Percentiles rank a stretch among this genome's conserved stretches.
Conservation (phyloP, 2,888 invertebrate species). For the Torymus auratus region DNA sequence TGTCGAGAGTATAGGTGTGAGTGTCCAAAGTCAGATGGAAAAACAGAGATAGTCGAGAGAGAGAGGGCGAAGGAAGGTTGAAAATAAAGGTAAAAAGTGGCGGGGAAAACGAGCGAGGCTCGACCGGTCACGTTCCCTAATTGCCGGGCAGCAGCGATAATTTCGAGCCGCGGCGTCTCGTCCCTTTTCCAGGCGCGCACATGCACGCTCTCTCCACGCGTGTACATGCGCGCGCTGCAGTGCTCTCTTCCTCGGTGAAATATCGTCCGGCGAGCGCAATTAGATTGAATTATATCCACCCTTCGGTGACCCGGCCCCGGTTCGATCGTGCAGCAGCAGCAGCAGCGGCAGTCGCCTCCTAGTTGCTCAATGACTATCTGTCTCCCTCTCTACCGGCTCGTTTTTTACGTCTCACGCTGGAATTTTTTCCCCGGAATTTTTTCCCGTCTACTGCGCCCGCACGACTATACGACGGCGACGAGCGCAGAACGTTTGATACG, state of each 20-base stretch:
- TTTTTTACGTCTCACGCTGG: slow-evolving; percentile 49
- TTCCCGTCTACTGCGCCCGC: neutral
- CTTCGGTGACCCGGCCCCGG: slow-evolving; percentile 25
- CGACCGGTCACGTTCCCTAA: slow-evolving; percentile 71
- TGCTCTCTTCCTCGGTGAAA: slow-evolving; percentile 22
- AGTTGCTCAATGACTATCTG: slow-evolving; percentile 11
- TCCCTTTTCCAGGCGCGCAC: neutral
- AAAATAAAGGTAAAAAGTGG: neutral
- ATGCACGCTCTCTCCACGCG: neutral
- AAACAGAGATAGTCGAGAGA: slow-evolving; percentile 33
- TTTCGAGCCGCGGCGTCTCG: slow-evolving; percentile 17
- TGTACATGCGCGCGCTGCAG: neutral
- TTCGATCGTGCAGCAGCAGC: neutral
- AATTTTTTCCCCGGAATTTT: slow-evolving; percentile 39
- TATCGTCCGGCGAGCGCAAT: slow-evolving; percentile 42
- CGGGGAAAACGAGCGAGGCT: slow-evolving; percentile 58
- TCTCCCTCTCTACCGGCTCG: neutral
- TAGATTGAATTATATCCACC: slow-evolving; percentile 49
- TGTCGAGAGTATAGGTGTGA: neutral
- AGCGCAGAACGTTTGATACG: neutral
- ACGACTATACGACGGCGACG: no score
- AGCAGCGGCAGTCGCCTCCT: neutral
- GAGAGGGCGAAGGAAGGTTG: neutral
- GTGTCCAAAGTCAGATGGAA: neutral
- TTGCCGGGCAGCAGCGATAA: slow-evolving; percentile 65